Evolutionary conservation across 2,888 invertebrate species (phyloP).

Genomic region (Drosophila villosipedis): DNA sequence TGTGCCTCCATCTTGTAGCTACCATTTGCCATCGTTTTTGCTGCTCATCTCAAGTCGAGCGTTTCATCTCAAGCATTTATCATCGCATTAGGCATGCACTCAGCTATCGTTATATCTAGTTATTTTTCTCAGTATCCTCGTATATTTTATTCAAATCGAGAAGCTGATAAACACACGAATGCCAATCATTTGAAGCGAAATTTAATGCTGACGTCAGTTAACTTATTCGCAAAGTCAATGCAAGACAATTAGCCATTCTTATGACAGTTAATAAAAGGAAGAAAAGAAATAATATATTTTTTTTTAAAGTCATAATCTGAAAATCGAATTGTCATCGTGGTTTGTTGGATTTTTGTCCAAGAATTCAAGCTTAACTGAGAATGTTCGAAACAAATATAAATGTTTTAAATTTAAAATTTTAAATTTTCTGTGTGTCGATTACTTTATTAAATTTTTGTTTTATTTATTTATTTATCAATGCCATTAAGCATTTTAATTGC

Average conservation of each 20-base stretch:
- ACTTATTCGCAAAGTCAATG: conserved; percentile 8
- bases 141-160: conserved; percentile 63
- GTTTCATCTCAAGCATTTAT: conserved; percentile 76
- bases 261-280: neutral
- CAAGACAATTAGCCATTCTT: conserved; percentile 9
- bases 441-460: neutral
- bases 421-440: too few species aligned
- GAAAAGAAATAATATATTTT: neutral
- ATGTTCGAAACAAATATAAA: neutral
- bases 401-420: neutral
- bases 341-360: neutral
- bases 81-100: conserved; percentile 74
- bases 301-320: neutral
- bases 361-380: neutral
- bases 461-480: neutral
- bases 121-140: conserved; percentile 16
- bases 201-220: conserved; percentile 32
- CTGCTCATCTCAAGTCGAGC: conserved; percentile 56
- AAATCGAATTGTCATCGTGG: neutral
- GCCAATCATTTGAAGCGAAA: conserved; percentile 9
- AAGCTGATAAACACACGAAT: conserved; percentile 24
- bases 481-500: conserved; percentile 4
- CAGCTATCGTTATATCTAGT: conserved; percentile 22
- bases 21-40: neutral
- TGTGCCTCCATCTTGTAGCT: conserved; percentile 14